Evolutionary conservation across 2,888 invertebrate genomes (phyloP), one percentile per base, ranked within the genome.

Genomic region (Meteorus cinctellus): DNA sequence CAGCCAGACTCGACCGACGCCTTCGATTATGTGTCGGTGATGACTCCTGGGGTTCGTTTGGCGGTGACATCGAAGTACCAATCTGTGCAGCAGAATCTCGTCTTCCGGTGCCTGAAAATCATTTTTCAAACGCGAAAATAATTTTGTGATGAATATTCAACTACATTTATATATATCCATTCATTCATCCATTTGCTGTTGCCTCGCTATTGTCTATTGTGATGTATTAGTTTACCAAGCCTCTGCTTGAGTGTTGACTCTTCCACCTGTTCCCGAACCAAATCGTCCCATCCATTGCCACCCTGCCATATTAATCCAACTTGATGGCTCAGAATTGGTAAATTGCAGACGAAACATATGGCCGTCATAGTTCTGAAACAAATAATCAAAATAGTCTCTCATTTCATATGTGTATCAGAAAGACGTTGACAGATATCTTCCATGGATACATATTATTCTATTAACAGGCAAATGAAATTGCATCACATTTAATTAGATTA

Each of bases 301-400:
- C 97, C 97, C 87, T 96, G 96, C 97, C 97, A 97, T 89, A 96
- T 95, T 90, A 97, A 91, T 68, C 96, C 97, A 87, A 97, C 96
- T 93, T 97, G 97, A 91, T 97, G 97, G 82, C 96, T 96, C 90
- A 97, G 93, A 90, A 97, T 97, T 86, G 97, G 97, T 88, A 97
- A 93, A 91, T 97, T 97, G 95, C 97, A 97, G 86, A 97, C 97
- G 92, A 97, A 97, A 92, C 97, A 97, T 92, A 96, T 95, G 90
- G 96, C 95, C 88, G 96, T 95, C 96, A 96, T 96, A 90, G 95
- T 96, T 94, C 96, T 96, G 94, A 51, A 81, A 81, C 66, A 63
- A 77, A 65, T 19, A 6, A 68, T 63, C 10, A 4, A 14, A 19
- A 62, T 16, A 48, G 69, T 3, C 29, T 14, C 41, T 12, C n/a